phyloP scores from a whole-genome alignment of 2,113 vertebrate genomes.

The Zosterops pallidus region DNA sequence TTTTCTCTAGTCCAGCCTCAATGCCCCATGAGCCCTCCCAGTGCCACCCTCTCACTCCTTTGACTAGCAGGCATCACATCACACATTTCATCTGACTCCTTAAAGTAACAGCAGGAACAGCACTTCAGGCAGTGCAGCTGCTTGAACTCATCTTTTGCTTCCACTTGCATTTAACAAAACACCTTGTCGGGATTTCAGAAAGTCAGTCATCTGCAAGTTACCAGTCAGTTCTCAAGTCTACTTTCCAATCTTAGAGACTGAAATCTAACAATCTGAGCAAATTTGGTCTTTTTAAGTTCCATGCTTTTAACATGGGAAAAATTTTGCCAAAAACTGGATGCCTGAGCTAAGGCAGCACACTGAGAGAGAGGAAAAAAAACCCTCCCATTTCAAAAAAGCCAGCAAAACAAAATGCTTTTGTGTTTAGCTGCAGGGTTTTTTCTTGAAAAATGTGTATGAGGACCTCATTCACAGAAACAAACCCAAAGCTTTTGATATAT shows the following conservation, averaged over 20 bases:
- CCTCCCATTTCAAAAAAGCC: background rate
- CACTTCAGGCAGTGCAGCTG: background rate
- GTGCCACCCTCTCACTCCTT: background rate
- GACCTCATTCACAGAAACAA: background rate
- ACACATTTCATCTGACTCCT: background rate
- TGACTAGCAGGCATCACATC: background rate
- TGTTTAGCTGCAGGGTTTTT: accelerated
- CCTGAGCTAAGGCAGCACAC: background rate
- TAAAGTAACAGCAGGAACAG: background rate
- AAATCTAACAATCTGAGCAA: background rate
- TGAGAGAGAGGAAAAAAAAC: accelerated
- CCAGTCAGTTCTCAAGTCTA: background rate
- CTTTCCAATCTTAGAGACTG: background rate
- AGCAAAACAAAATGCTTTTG: background rate
- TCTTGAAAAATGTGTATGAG: background rate
- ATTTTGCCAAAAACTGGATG: background rate
- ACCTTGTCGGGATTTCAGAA: background rate
- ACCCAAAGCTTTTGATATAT: background rate
- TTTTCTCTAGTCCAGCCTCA: background rate
- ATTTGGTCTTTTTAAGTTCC: background rate
- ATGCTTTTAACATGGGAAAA: background rate
- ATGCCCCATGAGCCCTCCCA: background rate
- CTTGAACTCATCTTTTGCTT: background rate
- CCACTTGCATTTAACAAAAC: background rate
- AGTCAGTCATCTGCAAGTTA: background rate